Conservation (phyloP, 2,888 invertebrate genomes). For the Noctua pronuba region DNA sequence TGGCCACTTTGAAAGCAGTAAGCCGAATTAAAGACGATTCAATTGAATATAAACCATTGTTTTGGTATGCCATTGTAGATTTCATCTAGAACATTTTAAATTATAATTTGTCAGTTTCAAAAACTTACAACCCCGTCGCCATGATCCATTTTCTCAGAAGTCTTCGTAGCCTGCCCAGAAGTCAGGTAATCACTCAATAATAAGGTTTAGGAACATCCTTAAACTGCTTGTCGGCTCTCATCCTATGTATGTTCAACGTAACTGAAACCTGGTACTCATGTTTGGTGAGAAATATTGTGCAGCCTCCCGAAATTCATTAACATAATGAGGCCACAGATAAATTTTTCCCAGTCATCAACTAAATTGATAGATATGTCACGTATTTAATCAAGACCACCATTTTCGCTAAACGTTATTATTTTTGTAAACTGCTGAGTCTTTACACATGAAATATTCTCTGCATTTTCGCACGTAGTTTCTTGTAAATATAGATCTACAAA, state of each 20-base stretch:
- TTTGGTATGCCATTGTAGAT: background rate
- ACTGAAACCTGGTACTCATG: background rate
- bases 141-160: background rate
- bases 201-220: background rate
- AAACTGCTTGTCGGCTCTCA: background rate
- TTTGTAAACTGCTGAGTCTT: slow-evolving; percentile 39
- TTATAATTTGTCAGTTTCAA: background rate
- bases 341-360: slow-evolving; percentile 13
- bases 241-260: background rate
- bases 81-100: too few species aligned
- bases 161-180: background rate
- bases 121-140: background rate
- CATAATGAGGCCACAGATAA: slow-evolving; percentile 11
- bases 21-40: background rate
- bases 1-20: slow-evolving; percentile 19
- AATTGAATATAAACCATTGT: background rate
- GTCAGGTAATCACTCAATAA: background rate
- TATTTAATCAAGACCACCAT: slow-evolving; percentile 19
- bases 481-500: slow-evolving; percentile 1
- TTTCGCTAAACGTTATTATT: slow-evolving; percentile 24
- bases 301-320: background rate
- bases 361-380: slow-evolving; percentile 44
- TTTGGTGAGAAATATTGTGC: background rate
- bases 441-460: background rate
- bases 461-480: slow-evolving; percentile 42